Evolutionary conservation across 2,888 invertebrate species (phyloP), one percentile per base, ranked within the genome.

Genomic region (Vannuccia rotundouncinata): DNA sequence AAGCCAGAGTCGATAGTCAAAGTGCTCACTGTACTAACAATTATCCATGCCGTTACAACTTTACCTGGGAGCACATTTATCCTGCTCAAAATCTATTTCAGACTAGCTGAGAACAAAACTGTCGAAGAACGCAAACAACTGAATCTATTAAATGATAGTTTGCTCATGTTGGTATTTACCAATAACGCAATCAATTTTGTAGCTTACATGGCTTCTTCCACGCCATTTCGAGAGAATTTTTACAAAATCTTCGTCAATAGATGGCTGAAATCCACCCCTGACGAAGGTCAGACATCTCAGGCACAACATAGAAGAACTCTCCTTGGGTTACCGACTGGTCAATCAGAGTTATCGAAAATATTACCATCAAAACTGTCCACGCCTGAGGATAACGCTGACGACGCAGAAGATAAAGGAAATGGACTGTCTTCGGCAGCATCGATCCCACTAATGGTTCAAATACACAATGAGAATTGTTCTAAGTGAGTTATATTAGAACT

Each of bases 161-260:
- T 80, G 22, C 28, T 80, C 5, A 25, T 81, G 59, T 22, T 81
- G 1, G 30, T 81, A 30, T 81, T 81, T 31, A 81, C 81, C 1
- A 81, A 81, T 28, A 81, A 81, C 59, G 81, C 81, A 10, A 81
- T 73, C 75, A 81, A 81, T 59, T 76, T 81, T 82, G 30, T 81
- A 59, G 81, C 81, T 28, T 81, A 81, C 31, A 75, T 74, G 25
- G 31, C 75, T 59, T 81, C 81, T 5, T 81, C 81, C 1, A 81
- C 29, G 22, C 28, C 74, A 29, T 81, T 81, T 60, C 29, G 81
- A 17, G 29, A 74, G 29, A 45, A 66, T 28, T 78, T 59, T 66
- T 22, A 28, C 59, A 77, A 77, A 25, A 17, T 77, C 5, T 31
- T 77, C 22, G 1, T 31, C 77, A 31, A 45, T 45, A 5, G 10